Percentiles rank a stretch among this genome's conserved stretches.
Conservation (phyloP, 2,797 vertebrate genomes). For the Gouania willdenowi region DNA sequence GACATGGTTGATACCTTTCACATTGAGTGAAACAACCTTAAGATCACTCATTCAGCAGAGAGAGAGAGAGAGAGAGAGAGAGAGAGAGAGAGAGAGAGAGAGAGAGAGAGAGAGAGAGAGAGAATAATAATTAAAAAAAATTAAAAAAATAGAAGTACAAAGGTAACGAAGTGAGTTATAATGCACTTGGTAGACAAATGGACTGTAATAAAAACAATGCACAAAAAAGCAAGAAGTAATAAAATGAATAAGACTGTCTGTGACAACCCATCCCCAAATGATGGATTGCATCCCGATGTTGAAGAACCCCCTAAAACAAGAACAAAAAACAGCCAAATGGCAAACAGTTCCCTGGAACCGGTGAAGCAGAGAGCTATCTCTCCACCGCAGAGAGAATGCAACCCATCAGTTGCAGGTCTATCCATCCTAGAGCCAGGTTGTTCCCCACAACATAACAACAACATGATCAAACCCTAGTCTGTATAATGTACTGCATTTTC, state of each 20-base stretch:
- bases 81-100: too few species aligned
- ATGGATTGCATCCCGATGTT: neutral
- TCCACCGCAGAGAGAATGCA: neutral
- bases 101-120: too few species aligned
- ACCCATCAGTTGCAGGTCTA: neutral
- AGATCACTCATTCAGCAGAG: neutral
- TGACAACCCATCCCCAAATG: neutral
- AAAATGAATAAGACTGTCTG: neutral
- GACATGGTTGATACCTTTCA: neutral
- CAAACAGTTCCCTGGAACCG: neutral
- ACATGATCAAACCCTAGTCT: neutral
- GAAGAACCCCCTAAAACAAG: neutral
- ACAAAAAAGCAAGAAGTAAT: neutral
- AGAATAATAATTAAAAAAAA: neutral
- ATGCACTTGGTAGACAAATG: neutral
- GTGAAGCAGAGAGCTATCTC: neutral
- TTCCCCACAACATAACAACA: neutral
- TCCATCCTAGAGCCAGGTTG: neutral
- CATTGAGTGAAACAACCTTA: conserved; percentile 1
- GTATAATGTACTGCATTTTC: too few species aligned
- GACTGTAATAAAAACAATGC: neutral
- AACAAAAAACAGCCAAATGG: neutral
- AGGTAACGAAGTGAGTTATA: neutral
- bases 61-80: too few species aligned
- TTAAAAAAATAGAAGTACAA: neutral